These are phyloP conservation scores for Tachypleus tridentatus DNA, from an alignment of 1,140 invertebrate genomes.

Conservation along the genomic window DNA sequence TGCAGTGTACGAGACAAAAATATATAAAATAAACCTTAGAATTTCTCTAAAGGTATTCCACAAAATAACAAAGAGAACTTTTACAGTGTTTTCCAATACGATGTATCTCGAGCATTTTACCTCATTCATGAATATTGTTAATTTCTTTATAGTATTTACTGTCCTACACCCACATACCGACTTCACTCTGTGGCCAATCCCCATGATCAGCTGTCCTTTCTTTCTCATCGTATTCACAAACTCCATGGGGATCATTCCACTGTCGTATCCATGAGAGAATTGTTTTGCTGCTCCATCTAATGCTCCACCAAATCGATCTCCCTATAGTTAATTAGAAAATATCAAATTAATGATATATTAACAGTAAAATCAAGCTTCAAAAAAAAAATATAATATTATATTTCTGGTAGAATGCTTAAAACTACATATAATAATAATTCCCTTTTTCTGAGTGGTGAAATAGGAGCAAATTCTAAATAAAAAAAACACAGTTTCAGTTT, in stretches of 20 bases:
- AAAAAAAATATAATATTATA: background rate
- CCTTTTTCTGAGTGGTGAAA: too few relatives aligned
- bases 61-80: too few relatives aligned
- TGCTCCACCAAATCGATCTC: conserved; percentile 96
- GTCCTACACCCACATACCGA: conserved; percentile 46
- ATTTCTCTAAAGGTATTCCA: too few relatives aligned
- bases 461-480: too few relatives aligned
- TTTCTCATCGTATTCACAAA: conserved; percentile 98
- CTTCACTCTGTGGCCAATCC: conserved; percentile 96
- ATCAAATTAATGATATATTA: conserved; percentile 1
- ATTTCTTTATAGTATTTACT: too few relatives aligned
- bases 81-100: too few relatives aligned
- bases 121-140: too few relatives aligned
- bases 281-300: conserved; percentile 90
- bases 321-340: conserved; percentile 42
- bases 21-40: too few relatives aligned
- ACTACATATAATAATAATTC: too few relatives aligned
- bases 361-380: background rate
- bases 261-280: conserved; percentile 91
- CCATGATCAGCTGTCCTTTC: conserved; percentile 96
- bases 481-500: too few relatives aligned
- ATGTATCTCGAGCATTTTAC: too few relatives aligned
- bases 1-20: conserved; percentile 24
- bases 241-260: conserved; percentile 88
- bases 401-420: too few relatives aligned